Percentiles rank a stretch among this genome's conserved stretches.
Conservation (phyloP, 2,113 vertebrate species). For the Myotis brandtii region DNA sequence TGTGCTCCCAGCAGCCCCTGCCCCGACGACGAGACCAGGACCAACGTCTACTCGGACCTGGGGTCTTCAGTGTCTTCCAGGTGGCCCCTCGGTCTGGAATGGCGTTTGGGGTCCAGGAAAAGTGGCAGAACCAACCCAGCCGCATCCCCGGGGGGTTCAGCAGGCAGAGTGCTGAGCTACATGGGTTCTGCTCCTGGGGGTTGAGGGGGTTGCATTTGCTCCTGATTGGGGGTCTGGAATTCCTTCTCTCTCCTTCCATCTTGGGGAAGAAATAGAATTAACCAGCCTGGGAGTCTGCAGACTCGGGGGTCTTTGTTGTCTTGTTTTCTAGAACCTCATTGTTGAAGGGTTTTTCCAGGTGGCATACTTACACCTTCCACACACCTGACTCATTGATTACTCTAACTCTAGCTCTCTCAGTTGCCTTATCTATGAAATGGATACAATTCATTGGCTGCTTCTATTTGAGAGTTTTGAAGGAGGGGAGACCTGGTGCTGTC, state of each 20-base stretch:
- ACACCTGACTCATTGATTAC: background rate
- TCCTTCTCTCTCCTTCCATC: background rate
- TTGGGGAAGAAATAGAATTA: background rate
- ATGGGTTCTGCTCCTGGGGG: background rate
- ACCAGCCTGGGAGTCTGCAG: background rate
- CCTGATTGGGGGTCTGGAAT: background rate
- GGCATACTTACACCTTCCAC: background rate
- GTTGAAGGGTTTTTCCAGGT: background rate
- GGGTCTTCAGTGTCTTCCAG: constrained; percentile 98
- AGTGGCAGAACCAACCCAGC: background rate
- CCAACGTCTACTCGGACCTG: constrained; percentile 95
- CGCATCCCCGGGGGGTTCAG: background rate
- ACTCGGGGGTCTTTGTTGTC: background rate
- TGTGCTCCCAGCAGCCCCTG: constrained; percentile 95
- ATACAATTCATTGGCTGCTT: background rate
- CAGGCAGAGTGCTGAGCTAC: background rate
- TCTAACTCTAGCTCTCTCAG: background rate
- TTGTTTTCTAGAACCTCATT: background rate
- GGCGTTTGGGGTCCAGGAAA: background rate
- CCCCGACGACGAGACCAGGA: constrained; percentile 94
- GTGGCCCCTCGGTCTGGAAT: constrained; percentile 80
- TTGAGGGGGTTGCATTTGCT: background rate
- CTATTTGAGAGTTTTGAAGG: background rate
- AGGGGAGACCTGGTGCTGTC: background rate
- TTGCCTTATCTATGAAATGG: constrained; percentile 9